Evolutionary conservation across 2,113 vertebrate species (phyloP), one percentile per base, ranked within the genome.

Genomic region (Zingel zingel): DNA sequence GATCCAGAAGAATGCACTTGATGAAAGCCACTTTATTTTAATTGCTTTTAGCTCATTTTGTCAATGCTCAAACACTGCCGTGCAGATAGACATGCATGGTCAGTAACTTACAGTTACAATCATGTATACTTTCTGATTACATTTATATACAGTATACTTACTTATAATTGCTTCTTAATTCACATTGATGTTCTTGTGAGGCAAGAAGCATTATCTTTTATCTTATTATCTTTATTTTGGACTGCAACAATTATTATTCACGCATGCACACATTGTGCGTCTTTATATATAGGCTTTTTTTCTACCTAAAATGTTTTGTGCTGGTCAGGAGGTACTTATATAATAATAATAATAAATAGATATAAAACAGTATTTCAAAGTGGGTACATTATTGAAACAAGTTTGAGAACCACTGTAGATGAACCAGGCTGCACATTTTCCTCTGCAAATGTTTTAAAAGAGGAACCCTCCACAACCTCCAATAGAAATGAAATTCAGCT

Each of bases 401-500:
- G 39, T 10, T 11, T 43, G 39, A 43, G 39, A 43, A 43, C 39
- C 10, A 43, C 39, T 43, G 10, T 9, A 30, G 25, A 59, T 59
- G 57, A 59, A 30, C 5, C 6, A 58, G 27, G 25, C 4, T 33
- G 30, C 11, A 54, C 1, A 43, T 74, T 58, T 43, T 75, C 16
- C 23, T 71, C 48, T 12, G 36, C 25, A n/a, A 21, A 25, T 8
- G 53, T 65, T 70, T 83, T 7, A 83, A 54, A 68, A 36, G 16
- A 36, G 47, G 10, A 64, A 30, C 47, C 59, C 21, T 21, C 15
- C 9, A n/a, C 23, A 75, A 15, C 61, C 10, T 39, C 65, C 13
- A 65, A 77, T 13, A 9, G 69, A 82, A 57, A 59, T 13, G 53
- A 25, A 57, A 73, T 62, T 47, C 56, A 70, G 65, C 69, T 82